Evolutionary conservation across 2,113 vertebrate genomes (phyloP), one percentile per base, ranked within the genome.

Genomic region (Sturnus vulgaris): DNA sequence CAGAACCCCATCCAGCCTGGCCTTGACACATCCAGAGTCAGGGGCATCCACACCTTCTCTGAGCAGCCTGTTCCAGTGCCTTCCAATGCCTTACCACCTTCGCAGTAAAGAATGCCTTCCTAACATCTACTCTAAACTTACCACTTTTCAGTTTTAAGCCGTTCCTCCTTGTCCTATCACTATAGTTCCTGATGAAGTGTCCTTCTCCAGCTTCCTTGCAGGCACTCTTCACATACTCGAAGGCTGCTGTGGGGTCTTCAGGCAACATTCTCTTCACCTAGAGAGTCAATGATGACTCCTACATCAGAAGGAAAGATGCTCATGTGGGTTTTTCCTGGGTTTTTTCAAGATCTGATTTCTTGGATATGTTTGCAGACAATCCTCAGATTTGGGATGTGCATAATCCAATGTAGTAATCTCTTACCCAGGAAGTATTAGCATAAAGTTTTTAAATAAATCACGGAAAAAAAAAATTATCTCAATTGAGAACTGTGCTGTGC

Each of bases 71-170:
- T 22, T 68, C 35, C 33, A 16, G 42, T 35, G 52, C 15, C 20
- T 59, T 40, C 19, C 46, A 37, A 15, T 46, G 52, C 23, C 23
- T 66, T 50, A 46, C n/a, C 11, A 53, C 20, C 5, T n/a, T 30
- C 19, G n/a, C 3, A 47, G n/a, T 25, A 61, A 68, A 28, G 12
- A 47, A 40, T 68, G 53, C 25, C 11, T 23, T 39, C 28, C 6
- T 23, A 52, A 66, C 8, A 89, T 46, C 44, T 66, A 50, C 39
- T 50, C 28, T 35, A 60, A 75, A 46, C 30, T 25, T 31, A 17
- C 3, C 0, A 0, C 10, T 28, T 61, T 68, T 40, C 39, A 40
- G 16, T 40, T 53, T 40, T 12, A 53, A 82, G 20, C 31, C n/a
- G 31, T 55, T 53, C 4, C 3, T 12, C 30, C 21, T 31, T n/a